Conservation (phyloP, 1,140 invertebrate genomes). For the Macrosteles quadrilineatus region DNA sequence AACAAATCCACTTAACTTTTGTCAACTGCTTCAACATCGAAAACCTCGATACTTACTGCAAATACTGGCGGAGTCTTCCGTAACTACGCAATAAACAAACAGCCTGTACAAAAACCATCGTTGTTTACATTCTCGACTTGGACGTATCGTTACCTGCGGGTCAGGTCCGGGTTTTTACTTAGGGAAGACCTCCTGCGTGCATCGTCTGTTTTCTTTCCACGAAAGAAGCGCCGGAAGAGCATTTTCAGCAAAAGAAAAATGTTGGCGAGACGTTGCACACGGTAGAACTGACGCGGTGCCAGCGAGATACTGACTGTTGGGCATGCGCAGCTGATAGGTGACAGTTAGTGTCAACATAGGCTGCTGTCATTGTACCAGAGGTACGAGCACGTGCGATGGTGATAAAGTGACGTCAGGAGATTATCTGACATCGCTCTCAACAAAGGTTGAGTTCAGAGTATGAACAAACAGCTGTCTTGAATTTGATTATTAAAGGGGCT, state of each 20-base stretch:
- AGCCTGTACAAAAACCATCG: neutral
- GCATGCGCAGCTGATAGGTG: neutral
- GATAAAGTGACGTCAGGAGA: too few relatives aligned
- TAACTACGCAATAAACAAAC: neutral
- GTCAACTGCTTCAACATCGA: neutral
- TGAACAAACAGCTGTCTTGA: too few relatives aligned
- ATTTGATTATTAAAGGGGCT: too few relatives aligned
- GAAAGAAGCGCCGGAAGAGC: constrained; percentile 22
- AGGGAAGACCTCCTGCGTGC: neutral
- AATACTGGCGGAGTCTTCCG: neutral
- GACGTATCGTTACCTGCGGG: constrained; percentile 3
- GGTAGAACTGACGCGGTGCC: neutral
- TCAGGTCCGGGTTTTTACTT: constrained; percentile 16
- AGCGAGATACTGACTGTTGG: neutral
- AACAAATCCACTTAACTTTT: too few relatives aligned
- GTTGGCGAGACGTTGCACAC: neutral
- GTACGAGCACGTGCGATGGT: too few relatives aligned
- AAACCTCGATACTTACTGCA: neutral
- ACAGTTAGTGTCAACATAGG: too few relatives aligned
- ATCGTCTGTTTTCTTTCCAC: constrained; percentile 21
- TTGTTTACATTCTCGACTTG: neutral
- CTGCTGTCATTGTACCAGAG: too few relatives aligned
- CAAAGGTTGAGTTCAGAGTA: too few relatives aligned
- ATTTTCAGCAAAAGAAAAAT: constrained; percentile 20
- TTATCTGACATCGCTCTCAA: too few relatives aligned